Evolutionary conservation across 2,797 vertebrate species (phyloP), one percentile per base, ranked within the genome.

Genomic region (Rousettus madagascariensis): DNA sequence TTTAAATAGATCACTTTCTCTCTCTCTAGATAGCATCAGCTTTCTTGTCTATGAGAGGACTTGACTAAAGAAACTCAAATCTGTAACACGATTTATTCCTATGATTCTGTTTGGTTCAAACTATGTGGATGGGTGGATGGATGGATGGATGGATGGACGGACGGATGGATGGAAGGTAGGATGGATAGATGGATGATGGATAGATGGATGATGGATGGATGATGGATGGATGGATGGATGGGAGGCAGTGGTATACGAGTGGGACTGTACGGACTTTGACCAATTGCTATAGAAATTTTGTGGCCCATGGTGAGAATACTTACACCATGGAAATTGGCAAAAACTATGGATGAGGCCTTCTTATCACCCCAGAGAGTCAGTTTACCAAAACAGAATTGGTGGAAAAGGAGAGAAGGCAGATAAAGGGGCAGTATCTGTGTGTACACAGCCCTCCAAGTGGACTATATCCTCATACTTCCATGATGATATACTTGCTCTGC

Each of bases 1-100:
- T 90, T 46, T 26, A n/a, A 84, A 16, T 78, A 74, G 80, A 66
- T 46, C 80, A 78, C 8, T 51, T 55, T 55, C 43, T 46, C 43
- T 95, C 66, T 95, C 66, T 94, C 26, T 19, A 71, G 46, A 63
- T n/a, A 82, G 46, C 24, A 82, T 46, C 20, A 74, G 63, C 75
- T 84, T 89, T 61, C 79, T 88, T 75, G 28, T 28, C 33, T 53
- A 78, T 16, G 1, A 86, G n/a, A 91, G 15, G 30, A 28, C 5
- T 22, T 53, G 3, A 49, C 26, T 26, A 85, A 75, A 61, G 6
- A 36, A 89, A 61, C 36, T 79, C 65, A 95, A 90, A 89, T 74
- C 24, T 71, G 1, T 68, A 87, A 78, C 6, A 46, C 13, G 16
- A 41, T 38, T 49, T 95, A 74, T 49, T 88, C n/a, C n/a, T 53